Evolutionary conservation across 2,888 invertebrate species (phyloP).

Genomic region (Artemia sinica): DNA sequence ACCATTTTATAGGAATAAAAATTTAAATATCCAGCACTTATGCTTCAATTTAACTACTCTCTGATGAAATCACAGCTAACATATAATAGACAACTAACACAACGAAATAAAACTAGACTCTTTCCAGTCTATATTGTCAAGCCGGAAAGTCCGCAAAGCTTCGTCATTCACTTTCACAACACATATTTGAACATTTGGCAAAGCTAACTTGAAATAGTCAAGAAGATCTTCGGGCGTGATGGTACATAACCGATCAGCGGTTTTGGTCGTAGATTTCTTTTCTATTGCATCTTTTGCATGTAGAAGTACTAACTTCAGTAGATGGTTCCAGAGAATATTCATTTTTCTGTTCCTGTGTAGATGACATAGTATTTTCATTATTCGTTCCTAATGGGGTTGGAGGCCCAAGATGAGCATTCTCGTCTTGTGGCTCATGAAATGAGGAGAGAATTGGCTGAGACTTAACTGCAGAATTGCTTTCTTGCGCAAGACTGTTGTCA

Average conservation of each 20-base stretch:
- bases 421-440: conserved; percentile 3
- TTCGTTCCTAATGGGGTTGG: background rate
- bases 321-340: too few species aligned
- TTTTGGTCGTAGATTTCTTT: too few species aligned
- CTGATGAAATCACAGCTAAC: too few species aligned
- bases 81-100: too few species aligned
- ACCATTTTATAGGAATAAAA: too few species aligned
- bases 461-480: conserved; percentile 1
- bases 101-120: too few species aligned
- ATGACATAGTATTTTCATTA: too few species aligned
- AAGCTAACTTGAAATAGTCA: conserved; percentile 10
- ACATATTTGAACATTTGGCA: background rate
- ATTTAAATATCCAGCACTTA: too few species aligned
- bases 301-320: too few species aligned
- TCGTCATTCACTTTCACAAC: background rate
- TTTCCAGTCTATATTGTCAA: background rate
- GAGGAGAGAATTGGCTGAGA: conserved; percentile 6
- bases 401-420: conserved; percentile 4
- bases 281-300: too few species aligned
- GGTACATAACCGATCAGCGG: background rate
- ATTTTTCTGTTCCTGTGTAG: too few species aligned
- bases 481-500: background rate
- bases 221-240: background rate
- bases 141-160: background rate
- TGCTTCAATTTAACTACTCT: too few species aligned